Evolutionary conservation across 2,888 invertebrate genomes (phyloP), one percentile per base, ranked within the genome.

Genomic region (Dryadula phaetusa): DNA sequence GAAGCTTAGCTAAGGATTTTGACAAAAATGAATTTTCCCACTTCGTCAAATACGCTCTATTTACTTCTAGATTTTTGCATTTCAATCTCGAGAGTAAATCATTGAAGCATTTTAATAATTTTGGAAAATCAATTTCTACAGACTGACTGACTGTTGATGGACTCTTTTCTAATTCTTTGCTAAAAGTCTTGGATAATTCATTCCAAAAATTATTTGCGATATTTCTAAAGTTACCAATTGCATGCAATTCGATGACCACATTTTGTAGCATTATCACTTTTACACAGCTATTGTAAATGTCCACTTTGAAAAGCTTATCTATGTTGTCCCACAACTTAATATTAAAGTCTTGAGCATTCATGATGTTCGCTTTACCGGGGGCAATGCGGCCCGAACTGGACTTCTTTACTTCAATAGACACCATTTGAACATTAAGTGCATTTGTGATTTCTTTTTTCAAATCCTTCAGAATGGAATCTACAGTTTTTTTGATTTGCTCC

Each of bases 11-110:
- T 72, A 98, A 93, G 1, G 98, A 98, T 77, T 96, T 95, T 0
- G 97, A 96, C 60, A 98, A 86, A 85, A 97, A 98, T 0, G 97
- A 95, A 78, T 96, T 97, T 90, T 98, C 98, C 93, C 97, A 96
- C 75, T 95, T 94, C 18, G 94, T 94, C 37, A 98, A 90, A 78
- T 83, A 79, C 54, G 88, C 88, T 76, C 93, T 93, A 86, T 95
- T 93, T 79, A 95, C 94, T 67, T 89, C 88, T 70, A 95, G 94
- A 74, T 93, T 86, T 72, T 93, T 93, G 73, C 90, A 94, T 82
- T 95, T 95, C 2, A 97, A 87, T 75, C 95, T 94, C 67, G 95
- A 94, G 72, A 95, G 94, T 76, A 97, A 92, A 79, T 97, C 97
- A 81, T 95, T 94, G 83, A 96, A 97, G 74, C 96, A 94, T 78